phyloP scores from a whole-genome alignment of 1,140 invertebrate genomes.

The Drosophila teissieri region DNA sequence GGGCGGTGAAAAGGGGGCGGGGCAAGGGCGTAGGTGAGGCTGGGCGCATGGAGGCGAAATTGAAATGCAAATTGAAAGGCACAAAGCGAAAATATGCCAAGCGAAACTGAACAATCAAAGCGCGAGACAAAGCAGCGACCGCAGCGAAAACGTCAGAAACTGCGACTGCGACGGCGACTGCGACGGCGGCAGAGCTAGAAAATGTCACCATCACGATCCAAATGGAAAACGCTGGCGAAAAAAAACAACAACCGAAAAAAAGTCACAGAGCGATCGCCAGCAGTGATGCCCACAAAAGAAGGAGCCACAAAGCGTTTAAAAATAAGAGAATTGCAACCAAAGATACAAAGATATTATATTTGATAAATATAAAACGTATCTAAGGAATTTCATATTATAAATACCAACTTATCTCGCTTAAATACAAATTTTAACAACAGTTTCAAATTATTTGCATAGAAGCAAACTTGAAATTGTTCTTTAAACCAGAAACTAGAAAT shows the following conservation, averaged over 20 bases:
- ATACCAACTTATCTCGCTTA: too few relatives aligned
- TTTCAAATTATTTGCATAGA: too few relatives aligned
- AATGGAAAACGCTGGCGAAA: slow-evolving; percentile 43
- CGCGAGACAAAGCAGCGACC: slow-evolving; percentile 52
- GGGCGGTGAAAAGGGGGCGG: too few relatives aligned
- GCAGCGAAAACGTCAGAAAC: slow-evolving; percentile 36
- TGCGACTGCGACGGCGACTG: slow-evolving; percentile 9
- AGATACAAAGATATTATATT: too few relatives aligned
- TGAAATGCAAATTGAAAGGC: slow-evolving; percentile 79
- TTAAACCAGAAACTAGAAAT: too few relatives aligned
- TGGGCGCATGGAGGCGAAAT: slow-evolving; percentile 49
- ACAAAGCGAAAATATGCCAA: slow-evolving; percentile 70
- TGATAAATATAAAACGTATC: too few relatives aligned
- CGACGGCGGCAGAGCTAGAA: slow-evolving; percentile 41
- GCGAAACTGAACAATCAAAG: slow-evolving; percentile 65
- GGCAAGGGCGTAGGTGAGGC: slow-evolving; percentile 23
- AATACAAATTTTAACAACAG: too few relatives aligned
- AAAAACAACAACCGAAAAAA: slow-evolving; percentile 11
- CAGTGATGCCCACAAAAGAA: not conserved
- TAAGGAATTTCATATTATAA: too few relatives aligned
- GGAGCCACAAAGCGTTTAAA: not conserved
- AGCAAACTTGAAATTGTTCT: too few relatives aligned
- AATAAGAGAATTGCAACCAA: not conserved
- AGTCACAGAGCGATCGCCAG: slow-evolving; percentile 1
- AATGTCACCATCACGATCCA: slow-evolving; percentile 43